Conservation (phyloP, 1,140 invertebrate genomes). For the Hycleus cichorii region DNA sequence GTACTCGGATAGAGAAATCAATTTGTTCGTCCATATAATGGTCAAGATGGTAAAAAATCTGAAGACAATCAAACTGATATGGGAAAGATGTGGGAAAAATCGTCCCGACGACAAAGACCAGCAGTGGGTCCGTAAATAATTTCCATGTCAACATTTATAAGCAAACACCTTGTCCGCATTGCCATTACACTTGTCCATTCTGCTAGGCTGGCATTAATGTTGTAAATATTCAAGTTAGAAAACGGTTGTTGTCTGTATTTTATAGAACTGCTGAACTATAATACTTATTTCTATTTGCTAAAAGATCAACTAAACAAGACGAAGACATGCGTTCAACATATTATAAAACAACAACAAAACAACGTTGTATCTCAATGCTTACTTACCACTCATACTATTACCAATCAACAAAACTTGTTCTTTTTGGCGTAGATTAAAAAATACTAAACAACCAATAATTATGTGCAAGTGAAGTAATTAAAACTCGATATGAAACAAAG, state of each 20-base stretch:
- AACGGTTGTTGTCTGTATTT: slow-evolving; percentile 6
- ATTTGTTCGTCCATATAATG: slow-evolving; percentile 11
- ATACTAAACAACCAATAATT: no score
- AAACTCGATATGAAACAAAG: no score
- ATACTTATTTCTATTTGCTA: slow-evolving; percentile 13
- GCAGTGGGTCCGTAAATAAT: slow-evolving; percentile 24
- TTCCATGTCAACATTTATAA: slow-evolving; percentile 29
- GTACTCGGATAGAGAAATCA: slow-evolving; percentile 24
- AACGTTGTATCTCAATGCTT: slow-evolving; percentile 5
- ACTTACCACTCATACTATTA: background rate
- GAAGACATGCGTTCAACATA: slow-evolving; percentile 10
- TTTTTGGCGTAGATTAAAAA: no score
- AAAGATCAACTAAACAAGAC: slow-evolving; percentile 10
- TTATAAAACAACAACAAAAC: background rate
- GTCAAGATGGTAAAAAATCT: no score
- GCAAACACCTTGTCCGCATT: slow-evolving; percentile 26
- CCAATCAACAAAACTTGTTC: no score
- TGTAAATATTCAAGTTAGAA: slow-evolving; percentile 23
- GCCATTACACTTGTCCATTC: slow-evolving; percentile 27
- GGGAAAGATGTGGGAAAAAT: slow-evolving; percentile 11
- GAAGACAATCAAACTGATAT: slow-evolving; percentile 11
- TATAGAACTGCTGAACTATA: slow-evolving; percentile 13
- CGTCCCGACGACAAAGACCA: no score
- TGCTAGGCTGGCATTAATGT: slow-evolving; percentile 16
- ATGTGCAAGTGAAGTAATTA: no score